Evolutionary conservation across 2,797 vertebrate species (phyloP).

Genomic region (Acipenser oxyrinchus): DNA sequence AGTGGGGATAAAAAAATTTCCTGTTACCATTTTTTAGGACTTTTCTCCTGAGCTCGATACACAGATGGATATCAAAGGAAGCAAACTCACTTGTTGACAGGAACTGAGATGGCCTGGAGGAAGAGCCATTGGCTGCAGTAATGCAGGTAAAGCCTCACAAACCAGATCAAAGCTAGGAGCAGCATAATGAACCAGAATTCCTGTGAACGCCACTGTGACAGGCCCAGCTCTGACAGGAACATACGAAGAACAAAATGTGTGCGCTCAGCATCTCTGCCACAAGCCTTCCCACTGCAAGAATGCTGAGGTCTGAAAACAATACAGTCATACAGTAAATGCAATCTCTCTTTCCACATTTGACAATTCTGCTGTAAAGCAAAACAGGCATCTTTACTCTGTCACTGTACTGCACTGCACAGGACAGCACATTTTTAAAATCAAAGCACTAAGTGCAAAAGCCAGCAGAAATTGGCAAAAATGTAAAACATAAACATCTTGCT

Average conservation of each 20-base stretch:
- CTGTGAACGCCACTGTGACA: conserved; percentile 42
- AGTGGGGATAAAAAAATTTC: background rate
- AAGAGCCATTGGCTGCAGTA: conserved; percentile 91
- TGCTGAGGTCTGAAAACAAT: conserved; percentile 34
- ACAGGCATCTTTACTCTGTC: background rate
- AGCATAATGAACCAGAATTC: conserved; percentile 65
- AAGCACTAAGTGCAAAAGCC: background rate
- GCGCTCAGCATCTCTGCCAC: conserved; percentile 28
- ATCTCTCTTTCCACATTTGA: background rate
- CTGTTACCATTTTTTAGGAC: background rate
- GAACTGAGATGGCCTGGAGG: conserved; percentile 73
- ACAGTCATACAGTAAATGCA: background rate
- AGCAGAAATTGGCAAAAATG: too few relatives aligned
- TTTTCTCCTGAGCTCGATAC: background rate
- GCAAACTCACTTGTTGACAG: conserved; percentile 83
- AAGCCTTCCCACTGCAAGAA: conserved; percentile 24
- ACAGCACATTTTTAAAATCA: background rate
- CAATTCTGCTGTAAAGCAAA: conserved; percentile 3
- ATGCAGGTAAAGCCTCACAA: conserved; percentile 84
- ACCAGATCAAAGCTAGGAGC: conserved; percentile 77
- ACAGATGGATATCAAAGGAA: conserved; percentile 55
- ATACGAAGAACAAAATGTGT: conserved; percentile 49
- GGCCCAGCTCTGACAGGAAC: conserved; percentile 65
- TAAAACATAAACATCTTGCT: too few relatives aligned
- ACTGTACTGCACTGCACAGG: too few relatives aligned